Base-by-base conservation (phyloP, 2,888 invertebrate species). In the Prosopocoilus inquinatus region DNA sequence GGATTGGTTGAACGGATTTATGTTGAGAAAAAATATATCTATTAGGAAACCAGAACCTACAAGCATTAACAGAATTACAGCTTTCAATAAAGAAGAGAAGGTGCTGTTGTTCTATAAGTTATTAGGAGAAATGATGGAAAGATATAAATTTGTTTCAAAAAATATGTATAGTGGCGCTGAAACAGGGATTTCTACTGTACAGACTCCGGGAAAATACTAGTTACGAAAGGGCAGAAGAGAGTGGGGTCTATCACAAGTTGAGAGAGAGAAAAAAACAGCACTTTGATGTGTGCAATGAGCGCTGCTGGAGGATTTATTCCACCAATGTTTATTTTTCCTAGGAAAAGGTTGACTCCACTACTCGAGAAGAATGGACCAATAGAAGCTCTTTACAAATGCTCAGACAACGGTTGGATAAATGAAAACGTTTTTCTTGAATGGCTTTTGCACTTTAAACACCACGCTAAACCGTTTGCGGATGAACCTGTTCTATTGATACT, bases 301-400 rank as follows among this genome's bases (percentile, higher is more conserved):
- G 69, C 70, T 58, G 64, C 72, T 43, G 71, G 76, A 11, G 36
- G 53, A 5, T 76, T 61, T 58, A 62, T 78, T 15, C 76, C 77
- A 2, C 78, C 76, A 3, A 75, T 78, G 75, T 76, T 78, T 59
- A 76, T 78, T 43, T 78, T 70, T 52, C 75, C 75, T 0, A 47
- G 74, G 15, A 70, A 75, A 58, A 70, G 72, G 50, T 66, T 75
- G 71, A 70, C 69, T 43, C 69, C 69, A 4, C 53, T 57, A 1
- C 65, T 77, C 9, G 69, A 74, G 57, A 71, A 71, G 41, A 72
- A 71, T 67, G 75, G 75, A 9, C 75, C 74, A 57, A 47, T 67
- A 55, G 69, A 69, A 11, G 67, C 73, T 3, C 58, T 76, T 13
- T 64, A 62, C 50, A 50, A 38, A 11, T 60, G 61, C 53, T 65